phyloP scores from a whole-genome alignment of 1,140 invertebrate genomes.

The Plectus sambesii region DNA sequence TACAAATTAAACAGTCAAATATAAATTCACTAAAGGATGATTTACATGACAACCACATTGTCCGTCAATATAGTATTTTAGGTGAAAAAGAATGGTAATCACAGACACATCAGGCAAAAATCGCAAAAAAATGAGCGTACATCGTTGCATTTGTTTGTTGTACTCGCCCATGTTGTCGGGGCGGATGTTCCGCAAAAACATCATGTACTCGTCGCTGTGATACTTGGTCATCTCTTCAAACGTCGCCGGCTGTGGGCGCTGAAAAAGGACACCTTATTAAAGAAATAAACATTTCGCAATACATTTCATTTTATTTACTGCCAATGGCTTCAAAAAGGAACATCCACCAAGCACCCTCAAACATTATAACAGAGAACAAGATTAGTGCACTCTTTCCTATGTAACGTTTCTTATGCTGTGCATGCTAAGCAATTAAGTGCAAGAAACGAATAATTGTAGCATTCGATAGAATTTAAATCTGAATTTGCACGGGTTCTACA shows the following conservation, averaged over 20 bases:
- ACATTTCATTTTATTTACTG: no score
- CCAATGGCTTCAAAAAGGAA: no score
- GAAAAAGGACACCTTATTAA: slow-evolving; percentile 46
- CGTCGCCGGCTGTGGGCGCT: slow-evolving; percentile 96
- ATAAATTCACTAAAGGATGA: slow-evolving; percentile 73
- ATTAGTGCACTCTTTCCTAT: slow-evolving; percentile 8
- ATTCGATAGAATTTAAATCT: no score
- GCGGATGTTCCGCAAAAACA: slow-evolving; percentile 86
- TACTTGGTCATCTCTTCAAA: slow-evolving; percentile 99
- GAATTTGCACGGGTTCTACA: no score
- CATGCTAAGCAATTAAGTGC: slow-evolving; percentile 1
- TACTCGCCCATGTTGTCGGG: slow-evolving; percentile 99
- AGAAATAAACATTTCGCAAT: slow-evolving; percentile 2
- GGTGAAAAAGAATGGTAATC: no score
- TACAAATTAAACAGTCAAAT: no score
- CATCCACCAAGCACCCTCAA: neutral
- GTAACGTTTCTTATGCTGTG: slow-evolving; percentile 70
- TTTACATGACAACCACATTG: neutral
- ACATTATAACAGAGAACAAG: slow-evolving; percentile 25
- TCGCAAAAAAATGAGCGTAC: slow-evolving; percentile 53
- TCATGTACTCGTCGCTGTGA: slow-evolving; percentile 97
- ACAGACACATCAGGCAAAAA: no score
- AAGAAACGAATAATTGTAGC: slow-evolving; percentile 9
- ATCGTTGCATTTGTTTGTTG: slow-evolving; percentile 99
- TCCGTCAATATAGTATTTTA: no score